A percentile compares a stretch with the other conserved stretches of the same genome.
These are phyloP conservation scores for Coturnix japonica DNA, from an alignment of 2,113 vertebrate species.

Conservation along the genomic window DNA sequence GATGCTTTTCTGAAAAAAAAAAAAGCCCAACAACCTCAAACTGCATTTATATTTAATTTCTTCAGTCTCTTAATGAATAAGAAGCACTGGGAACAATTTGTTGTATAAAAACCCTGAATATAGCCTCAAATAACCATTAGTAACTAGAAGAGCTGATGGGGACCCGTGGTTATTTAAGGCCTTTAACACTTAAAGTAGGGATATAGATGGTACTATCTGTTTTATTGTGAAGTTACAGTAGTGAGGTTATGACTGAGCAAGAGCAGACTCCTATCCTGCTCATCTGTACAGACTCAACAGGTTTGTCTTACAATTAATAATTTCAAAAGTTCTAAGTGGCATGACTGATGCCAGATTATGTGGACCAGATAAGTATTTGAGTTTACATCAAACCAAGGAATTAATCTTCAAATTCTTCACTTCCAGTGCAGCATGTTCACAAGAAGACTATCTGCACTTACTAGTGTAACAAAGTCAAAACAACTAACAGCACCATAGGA, in stretches of 20 bases:
- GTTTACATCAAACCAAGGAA: not conserved
- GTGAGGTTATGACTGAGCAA: not conserved
- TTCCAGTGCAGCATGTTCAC: not conserved
- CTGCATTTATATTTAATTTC: not conserved
- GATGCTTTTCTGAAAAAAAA: not conserved
- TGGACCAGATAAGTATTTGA: not conserved
- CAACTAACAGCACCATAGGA: not conserved
- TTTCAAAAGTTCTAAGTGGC: not conserved
- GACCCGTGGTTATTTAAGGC: not conserved
- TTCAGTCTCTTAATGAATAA: not conserved
- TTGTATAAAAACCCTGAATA: not conserved
- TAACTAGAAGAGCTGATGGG: not conserved
- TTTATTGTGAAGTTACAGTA: not conserved
- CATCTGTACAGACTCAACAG: not conserved
- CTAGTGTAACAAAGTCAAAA: not conserved
- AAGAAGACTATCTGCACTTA: not conserved
- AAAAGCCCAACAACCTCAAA: not conserved
- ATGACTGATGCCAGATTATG: not conserved
- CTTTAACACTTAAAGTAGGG: not conserved
- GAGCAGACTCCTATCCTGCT: not conserved
- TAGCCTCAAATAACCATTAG: not conserved
- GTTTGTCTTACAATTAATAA: not conserved
- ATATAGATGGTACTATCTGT: not conserved
- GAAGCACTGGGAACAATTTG: not conserved
- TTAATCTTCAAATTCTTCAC: not conserved